Conservation (phyloP, 1,140 invertebrate species). For the Drosophila pandora region DNA sequence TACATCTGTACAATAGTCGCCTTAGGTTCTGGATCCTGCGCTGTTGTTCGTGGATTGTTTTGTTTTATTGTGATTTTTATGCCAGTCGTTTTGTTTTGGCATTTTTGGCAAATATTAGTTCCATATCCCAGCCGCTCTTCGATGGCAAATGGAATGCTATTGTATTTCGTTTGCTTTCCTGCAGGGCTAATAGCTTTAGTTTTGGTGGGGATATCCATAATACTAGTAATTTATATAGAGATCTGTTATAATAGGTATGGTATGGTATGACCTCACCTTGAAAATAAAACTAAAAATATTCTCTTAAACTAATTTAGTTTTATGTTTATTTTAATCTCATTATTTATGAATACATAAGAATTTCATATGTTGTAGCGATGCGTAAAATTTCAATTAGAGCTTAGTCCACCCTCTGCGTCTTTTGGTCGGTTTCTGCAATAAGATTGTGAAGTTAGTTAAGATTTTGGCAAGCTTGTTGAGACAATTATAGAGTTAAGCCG, state of each 20-base stretch:
- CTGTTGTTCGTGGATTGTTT: conserved; percentile 46
- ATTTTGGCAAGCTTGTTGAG: conserved; percentile 40
- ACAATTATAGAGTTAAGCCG: conserved; percentile 27
- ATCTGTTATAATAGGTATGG: too few relatives aligned
- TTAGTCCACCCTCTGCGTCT: conserved; percentile 8
- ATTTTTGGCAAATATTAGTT: conserved; percentile 74
- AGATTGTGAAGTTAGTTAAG: conserved; percentile 22
- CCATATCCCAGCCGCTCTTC: conserved; percentile 28
- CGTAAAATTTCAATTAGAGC: conserved; percentile 19
- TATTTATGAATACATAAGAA: conserved; percentile 27
- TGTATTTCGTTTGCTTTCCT: conserved; percentile 41
- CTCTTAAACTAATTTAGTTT: conserved; percentile 19
- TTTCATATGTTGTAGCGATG: conserved; percentile 21
- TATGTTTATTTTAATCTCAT: conserved; percentile 41
- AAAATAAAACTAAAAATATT: neutral
- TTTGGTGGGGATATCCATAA: neutral
- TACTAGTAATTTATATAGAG: neutral
- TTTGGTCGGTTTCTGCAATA: conserved; percentile 23
- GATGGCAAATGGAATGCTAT: conserved; percentile 58
- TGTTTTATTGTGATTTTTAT: conserved; percentile 77
- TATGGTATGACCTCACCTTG: neutral
- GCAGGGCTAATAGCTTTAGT: conserved; percentile 34
- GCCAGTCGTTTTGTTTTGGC: conserved; percentile 64
- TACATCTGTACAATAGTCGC: conserved; percentile 29
- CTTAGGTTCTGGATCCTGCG: conserved; percentile 3